These are phyloP conservation scores for Scaptomyza caliginosa DNA, from an alignment of 2,888 invertebrate genomes.

Conservation along the genomic window DNA sequence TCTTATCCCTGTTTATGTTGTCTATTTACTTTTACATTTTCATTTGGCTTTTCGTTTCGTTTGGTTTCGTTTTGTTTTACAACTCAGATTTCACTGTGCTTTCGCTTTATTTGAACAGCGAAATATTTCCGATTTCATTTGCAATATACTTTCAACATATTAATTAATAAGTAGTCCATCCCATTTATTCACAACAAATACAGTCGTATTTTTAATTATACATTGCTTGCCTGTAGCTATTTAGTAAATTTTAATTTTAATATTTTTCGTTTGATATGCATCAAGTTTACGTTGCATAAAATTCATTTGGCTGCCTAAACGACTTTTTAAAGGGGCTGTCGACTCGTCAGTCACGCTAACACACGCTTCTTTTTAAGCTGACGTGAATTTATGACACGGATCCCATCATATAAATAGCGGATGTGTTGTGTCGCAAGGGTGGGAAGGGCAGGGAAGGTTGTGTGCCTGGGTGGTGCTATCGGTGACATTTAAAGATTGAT, in stretches of 20 bases:
- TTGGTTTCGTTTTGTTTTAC: neutral
- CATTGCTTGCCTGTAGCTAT: neutral
- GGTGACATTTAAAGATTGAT: conserved; percentile 78
- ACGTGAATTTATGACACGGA: conserved; percentile 71
- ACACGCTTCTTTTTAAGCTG: conserved; percentile 58
- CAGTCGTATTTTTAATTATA: neutral
- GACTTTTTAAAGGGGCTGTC: conserved; percentile 73
- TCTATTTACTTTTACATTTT: neutral
- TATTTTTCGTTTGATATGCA: conserved; percentile 19
- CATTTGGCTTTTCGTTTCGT: neutral
- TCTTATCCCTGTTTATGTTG: neutral
- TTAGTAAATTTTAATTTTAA: neutral
- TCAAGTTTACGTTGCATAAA: conserved; percentile 61
- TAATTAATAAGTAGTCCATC: neutral
- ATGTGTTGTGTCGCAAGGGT: neutral
- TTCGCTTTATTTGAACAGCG: neutral
- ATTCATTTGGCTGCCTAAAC: conserved; percentile 56
- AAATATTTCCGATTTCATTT: neutral
- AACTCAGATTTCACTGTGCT: neutral
- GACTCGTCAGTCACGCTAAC: conserved; percentile 31
- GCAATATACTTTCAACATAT: neutral
- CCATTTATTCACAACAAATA: neutral
- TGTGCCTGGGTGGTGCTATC: conserved; percentile 30
- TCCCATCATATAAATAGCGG: neutral
- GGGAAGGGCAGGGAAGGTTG: neutral